phyloP scores from a whole-genome alignment of 2,113 vertebrate genomes.

The Pandion haliaetus region DNA sequence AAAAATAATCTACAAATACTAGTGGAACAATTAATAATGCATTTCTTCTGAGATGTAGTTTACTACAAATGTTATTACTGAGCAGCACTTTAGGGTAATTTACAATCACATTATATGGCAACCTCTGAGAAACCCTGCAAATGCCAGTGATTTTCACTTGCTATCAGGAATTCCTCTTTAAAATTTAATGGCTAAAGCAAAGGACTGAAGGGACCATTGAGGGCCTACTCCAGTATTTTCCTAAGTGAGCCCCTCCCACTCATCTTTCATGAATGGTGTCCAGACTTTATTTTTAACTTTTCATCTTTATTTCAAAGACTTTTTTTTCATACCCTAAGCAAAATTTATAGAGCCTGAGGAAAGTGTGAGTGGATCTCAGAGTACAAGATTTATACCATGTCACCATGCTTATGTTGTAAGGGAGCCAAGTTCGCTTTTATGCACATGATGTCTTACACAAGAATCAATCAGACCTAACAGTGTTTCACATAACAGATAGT shows the following conservation, averaged over 20 bases:
- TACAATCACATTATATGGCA: neutral
- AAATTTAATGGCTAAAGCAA: neutral
- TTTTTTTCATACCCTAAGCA: neutral
- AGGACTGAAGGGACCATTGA: neutral
- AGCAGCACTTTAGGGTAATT: neutral
- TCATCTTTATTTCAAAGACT: neutral
- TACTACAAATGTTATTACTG: neutral
- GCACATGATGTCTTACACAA: neutral
- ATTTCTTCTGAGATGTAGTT: neutral
- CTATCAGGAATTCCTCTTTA: neutral
- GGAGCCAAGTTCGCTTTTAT: slow-evolving; percentile 69
- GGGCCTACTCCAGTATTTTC: neutral
- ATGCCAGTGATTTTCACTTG: neutral
- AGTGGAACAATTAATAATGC: neutral
- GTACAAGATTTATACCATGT: slow-evolving; percentile 24
- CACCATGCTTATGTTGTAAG: slow-evolving; percentile 48
- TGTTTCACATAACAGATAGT: slow-evolving; percentile 35
- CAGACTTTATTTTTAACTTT: neutral
- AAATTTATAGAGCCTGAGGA: neutral
- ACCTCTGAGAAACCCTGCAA: neutral
- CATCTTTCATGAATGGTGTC: neutral
- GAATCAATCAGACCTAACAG: slow-evolving; percentile 39
- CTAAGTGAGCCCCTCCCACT: neutral
- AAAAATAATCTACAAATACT: neutral
- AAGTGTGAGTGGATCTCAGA: neutral